A percentile compares a stretch with the other conserved stretches of the same genome.
Evolutionary conservation across 2,888 invertebrate species (phyloP).

Genomic region (Cosmia pyralina): DNA sequence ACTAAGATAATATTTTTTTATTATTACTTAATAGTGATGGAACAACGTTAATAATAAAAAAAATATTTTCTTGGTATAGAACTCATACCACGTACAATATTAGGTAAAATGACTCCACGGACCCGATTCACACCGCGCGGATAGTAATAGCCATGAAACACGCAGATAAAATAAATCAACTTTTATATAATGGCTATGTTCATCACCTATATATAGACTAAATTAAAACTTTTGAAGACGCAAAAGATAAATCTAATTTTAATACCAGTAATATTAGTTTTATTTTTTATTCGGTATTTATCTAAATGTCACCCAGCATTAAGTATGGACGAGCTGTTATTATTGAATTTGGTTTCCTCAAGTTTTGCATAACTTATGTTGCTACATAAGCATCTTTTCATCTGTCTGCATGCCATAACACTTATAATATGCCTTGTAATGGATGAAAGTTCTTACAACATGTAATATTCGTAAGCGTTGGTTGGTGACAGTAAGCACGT

Average conservation of each 20-base stretch:
- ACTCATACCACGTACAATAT: too few relatives aligned
- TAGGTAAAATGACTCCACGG: too few relatives aligned
- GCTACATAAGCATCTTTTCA: constrained; percentile 2
- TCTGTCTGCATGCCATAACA: background rate
- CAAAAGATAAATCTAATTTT: constrained; percentile 9
- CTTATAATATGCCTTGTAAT: background rate
- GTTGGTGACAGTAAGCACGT: constrained; percentile 41
- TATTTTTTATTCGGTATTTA: constrained; percentile 21
- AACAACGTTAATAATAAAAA: too few relatives aligned
- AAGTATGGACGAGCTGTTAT: constrained; percentile 22
- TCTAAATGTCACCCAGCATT: constrained; percentile 53
- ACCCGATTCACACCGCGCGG: too few relatives aligned
- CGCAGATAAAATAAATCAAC: background rate
- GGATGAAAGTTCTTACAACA: background rate
- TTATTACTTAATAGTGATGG: too few relatives aligned
- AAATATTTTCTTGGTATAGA: too few relatives aligned
- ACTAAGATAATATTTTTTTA: too few relatives aligned
- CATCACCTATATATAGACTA: constrained; percentile 28
- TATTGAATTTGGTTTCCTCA: constrained; percentile 18
- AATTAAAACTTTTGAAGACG: constrained; percentile 2
- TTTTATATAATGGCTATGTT: background rate
- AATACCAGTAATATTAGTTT: constrained; percentile 39
- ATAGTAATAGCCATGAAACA: background rate
- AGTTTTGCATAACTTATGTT: constrained; percentile 39
- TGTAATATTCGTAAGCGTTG: constrained; percentile 4